Conservation (phyloP, 1,140 invertebrate genomes). For the Coelopa frigida region DNA sequence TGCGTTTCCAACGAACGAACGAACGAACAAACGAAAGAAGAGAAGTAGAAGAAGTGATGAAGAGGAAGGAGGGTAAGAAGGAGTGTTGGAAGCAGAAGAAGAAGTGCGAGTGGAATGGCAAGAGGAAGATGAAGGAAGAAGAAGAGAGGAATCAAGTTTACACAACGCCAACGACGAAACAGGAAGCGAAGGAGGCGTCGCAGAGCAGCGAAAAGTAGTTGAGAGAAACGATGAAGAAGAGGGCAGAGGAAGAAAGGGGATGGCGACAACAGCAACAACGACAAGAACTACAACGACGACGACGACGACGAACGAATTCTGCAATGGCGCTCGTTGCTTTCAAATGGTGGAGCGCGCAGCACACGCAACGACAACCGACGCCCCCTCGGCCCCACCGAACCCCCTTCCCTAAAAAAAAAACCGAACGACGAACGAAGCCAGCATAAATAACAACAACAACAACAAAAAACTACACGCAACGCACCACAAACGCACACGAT, state of each 20-base stretch:
- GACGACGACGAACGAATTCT: conserved; percentile 18
- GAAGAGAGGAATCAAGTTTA: too few species aligned
- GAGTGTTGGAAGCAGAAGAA: too few species aligned
- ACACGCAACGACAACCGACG: conserved; percentile 25
- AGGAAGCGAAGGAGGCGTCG: conserved; percentile 5
- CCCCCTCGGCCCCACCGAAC: too few species aligned
- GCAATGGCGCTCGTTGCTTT: conserved; percentile 22
- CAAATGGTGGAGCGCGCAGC: conserved; percentile 35
- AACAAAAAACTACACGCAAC: too few species aligned
- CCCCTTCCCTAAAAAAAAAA: too few species aligned
- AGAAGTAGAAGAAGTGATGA: neutral
- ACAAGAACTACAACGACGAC: conserved; percentile 21
- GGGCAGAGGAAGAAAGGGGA: neutral
- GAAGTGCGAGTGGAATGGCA: neutral
- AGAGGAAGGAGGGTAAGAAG: neutral
- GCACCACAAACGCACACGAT: too few species aligned
- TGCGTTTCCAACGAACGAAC: neutral
- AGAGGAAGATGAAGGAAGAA: neutral
- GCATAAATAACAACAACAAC: too few species aligned
- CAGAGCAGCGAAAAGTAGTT: neutral
- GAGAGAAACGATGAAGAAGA: too few species aligned
- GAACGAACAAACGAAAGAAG: neutral
- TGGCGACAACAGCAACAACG: conserved; percentile 9
- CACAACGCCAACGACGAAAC: neutral
- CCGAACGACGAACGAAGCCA: too few species aligned